Evolutionary conservation across 2,888 invertebrate species (phyloP), one percentile per base, ranked within the genome.

Genomic region (Acronicta leporina): DNA sequence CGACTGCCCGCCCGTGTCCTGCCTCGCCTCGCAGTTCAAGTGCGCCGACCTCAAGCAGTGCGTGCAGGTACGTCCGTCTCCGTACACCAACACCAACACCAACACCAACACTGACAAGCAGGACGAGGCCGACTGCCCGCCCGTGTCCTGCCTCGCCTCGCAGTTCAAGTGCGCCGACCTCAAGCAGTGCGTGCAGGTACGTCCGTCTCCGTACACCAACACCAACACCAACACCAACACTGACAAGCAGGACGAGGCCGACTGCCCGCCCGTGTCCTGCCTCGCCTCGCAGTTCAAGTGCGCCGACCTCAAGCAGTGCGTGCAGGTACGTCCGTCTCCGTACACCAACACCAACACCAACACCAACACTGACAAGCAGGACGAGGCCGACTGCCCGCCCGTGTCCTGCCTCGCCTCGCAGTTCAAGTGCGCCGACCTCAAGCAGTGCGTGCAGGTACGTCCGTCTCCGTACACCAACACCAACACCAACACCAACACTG

Each of bases 91-190:
- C n/a, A n/a, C n/a, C n/a, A n/a, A n/a, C n/a, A n/a, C n/a, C n/a
- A n/a, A n/a, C n/a, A n/a, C n/a, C n/a, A n/a, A n/a, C n/a, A n/a
- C n/a, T n/a, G 97, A 97, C 89, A 97, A 98, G 86, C 97, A 97
- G 86, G 98, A 98, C 87, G 98, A 98, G 88, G 97, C 97, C 77
- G 97, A 98, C 86, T 99, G 99, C 88, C 99, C 99, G 13, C 98
- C 98, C 2, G 97, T 99, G 9, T 97, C 97, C 10, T 99, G 99
- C 86, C 96, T 98, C 57, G 97, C 98, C 33, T 97, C 96, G 69
- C 99, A 99, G 92, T 99, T 99, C 92, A 98, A 98, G 84, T 99
- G 99, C 87, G 97, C 97, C 4, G 98, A 99, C 91, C 95, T 97
- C 67, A 96, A 98, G 76, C 98, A 99, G 88, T 99, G 99, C 83